These are phyloP conservation scores for Polyboroides typus DNA, from an alignment of 2,797 vertebrate species.

Conservation along the genomic window DNA sequence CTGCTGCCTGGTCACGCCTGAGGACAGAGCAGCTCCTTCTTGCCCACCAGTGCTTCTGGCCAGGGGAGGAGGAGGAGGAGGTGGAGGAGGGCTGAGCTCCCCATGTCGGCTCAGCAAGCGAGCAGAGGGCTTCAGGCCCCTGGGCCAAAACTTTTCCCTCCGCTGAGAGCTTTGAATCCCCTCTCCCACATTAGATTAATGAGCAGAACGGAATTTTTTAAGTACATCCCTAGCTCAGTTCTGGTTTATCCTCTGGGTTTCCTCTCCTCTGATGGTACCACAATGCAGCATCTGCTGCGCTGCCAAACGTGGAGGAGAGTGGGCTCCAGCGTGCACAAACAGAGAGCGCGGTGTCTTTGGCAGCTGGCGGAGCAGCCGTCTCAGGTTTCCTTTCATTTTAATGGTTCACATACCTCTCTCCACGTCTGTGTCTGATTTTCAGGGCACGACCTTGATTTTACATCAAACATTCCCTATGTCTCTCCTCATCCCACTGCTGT, in stretches of 20 bases:
- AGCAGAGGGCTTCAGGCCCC: not conserved
- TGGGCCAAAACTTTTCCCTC: not conserved
- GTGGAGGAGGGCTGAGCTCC: not conserved
- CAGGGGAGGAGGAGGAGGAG: not conserved
- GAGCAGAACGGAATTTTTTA: slow-evolving; percentile 26
- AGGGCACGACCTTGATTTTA: slow-evolving; percentile 60
- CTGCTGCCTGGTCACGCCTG: rapidly evolving
- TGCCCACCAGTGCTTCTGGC: not conserved
- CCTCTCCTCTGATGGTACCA: slow-evolving; percentile 30
- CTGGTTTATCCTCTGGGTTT: slow-evolving; percentile 35
- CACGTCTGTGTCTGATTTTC: slow-evolving; percentile 66
- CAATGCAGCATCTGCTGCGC: not conserved
- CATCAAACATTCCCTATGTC: slow-evolving; percentile 52
- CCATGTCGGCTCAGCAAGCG: rapidly evolving
- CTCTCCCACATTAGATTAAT: not conserved
- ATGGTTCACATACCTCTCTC: slow-evolving; percentile 51
- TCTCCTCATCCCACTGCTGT: slow-evolving; percentile 56
- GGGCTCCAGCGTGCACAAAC: not conserved
- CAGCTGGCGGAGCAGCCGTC: not conserved
- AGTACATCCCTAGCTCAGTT: not conserved
- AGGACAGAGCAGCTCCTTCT: not conserved
- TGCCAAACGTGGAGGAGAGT: slow-evolving; percentile 11
- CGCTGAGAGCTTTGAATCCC: not conserved
- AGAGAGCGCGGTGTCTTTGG: not conserved
- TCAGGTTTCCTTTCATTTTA: slow-evolving; percentile 61